These are phyloP conservation scores for Ornithoptera priamus DNA, from an alignment of 2,888 invertebrate species.

Conservation along the genomic window DNA sequence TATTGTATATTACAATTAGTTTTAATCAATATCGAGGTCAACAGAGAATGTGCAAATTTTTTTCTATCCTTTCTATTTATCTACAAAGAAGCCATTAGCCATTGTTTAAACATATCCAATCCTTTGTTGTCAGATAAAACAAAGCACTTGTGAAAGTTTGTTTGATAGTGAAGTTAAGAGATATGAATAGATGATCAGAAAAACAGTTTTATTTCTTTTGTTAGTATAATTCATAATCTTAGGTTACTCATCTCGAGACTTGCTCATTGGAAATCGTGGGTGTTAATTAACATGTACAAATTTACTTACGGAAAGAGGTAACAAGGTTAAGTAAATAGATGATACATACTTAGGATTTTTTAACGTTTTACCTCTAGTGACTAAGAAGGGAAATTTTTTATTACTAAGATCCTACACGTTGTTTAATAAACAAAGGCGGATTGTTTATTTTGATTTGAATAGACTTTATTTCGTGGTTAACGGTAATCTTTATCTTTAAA, in stretches of 20 bases:
- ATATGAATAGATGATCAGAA: too few relatives aligned
- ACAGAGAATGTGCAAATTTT: neutral
- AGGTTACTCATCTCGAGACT: conserved; percentile 16
- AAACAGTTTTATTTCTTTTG: too few relatives aligned
- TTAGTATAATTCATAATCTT: conserved; percentile 2
- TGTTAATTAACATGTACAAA: conserved; percentile 13
- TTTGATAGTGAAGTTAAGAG: too few relatives aligned
- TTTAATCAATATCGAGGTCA: neutral
- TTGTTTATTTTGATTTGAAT: neutral
- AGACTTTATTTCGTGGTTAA: neutral
- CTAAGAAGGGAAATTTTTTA: conserved; percentile 1
- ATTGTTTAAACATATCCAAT: too few relatives aligned
- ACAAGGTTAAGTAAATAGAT: conserved; percentile 19
- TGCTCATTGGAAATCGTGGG: conserved; percentile 16
- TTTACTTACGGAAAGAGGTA: conserved; percentile 5
- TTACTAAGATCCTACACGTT: neutral
- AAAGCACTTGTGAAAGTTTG: too few relatives aligned
- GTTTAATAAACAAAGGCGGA: neutral
- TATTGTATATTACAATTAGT: conserved; percentile 5
- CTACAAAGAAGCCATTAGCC: neutral
- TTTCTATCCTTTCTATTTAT: neutral
- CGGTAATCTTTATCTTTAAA: neutral
- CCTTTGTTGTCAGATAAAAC: too few relatives aligned
- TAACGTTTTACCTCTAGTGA: conserved; percentile 18
- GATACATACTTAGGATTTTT: neutral